Base-by-base conservation (phyloP, 2,888 invertebrate genomes). In the Laspeyria flexula region DNA sequence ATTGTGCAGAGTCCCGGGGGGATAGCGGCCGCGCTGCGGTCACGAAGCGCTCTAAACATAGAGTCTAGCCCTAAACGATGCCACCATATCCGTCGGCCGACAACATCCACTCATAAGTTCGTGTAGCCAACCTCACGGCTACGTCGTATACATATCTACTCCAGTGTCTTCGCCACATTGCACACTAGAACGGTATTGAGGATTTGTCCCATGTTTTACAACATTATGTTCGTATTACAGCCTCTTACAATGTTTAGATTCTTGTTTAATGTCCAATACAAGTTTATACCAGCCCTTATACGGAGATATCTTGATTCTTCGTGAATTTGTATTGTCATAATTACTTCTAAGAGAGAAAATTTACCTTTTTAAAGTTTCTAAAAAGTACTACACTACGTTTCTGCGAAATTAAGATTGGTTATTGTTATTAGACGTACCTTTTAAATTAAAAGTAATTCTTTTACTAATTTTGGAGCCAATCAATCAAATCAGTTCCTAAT, bases 11-110 rank as follows among this genome's bases (percentile, higher is more conserved):
- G 82, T 81, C 75, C 70, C 71, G 73, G 70, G 71, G 73, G 68
- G 58, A 66, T 64, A 60, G 74, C 74, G 61, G 77, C 70, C 69
- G 69, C 69, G 74, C 73, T 75, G 81, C 82, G 85, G 88, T 90
- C 90, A 90, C 89, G 90, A 86, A 74, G 77, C 75, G 76, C 74
- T 82, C 86, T 90, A 86, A 89, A 88, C 88, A 88, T 83, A 89
- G 85, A 83, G 78, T 79, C 81, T 78, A 83, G 79, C 79, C 81
- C 83, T 83, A 87, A 89, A 86, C 85, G 86, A 86, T 85, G 87
- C 86, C 85, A 87, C 89, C 88, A 89, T 90, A 89, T 88, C 86
- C 86, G 86, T 82, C 81, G 78, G 79, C 79, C 75, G 73, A 71
- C 80, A 75, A 73, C 76, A 79, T 77, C 77, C 76, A 78, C 80